Evolutionary conservation across 2,797 vertebrate species (phyloP).

Genomic region (Helostoma temminkii): DNA sequence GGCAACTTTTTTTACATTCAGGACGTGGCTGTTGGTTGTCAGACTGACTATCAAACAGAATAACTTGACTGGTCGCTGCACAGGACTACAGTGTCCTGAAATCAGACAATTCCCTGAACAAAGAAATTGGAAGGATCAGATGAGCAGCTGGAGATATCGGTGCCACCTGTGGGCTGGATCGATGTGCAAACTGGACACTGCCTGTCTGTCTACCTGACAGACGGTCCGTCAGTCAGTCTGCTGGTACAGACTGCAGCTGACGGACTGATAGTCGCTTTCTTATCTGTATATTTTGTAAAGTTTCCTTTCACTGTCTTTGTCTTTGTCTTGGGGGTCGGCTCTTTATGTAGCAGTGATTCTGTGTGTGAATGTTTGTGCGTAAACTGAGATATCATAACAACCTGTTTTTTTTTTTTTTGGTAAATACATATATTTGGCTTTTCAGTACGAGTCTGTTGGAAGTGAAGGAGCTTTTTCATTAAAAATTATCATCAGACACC

Average conservation of each 20-base stretch:
- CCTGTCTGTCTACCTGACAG: constrained; percentile 15
- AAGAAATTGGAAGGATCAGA: constrained; percentile 11
- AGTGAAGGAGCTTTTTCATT: neutral
- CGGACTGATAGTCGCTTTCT: constrained; percentile 9
- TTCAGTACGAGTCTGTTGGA: neutral
- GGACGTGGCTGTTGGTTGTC: constrained; percentile 6
- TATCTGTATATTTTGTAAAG: constrained; percentile 70
- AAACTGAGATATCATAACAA: neutral
- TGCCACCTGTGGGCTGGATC: constrained; percentile 28
- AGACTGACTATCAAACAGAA: neutral
- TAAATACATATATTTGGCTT: neutral
- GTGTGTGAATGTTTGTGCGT: constrained; percentile 25
- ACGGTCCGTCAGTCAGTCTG: constrained; percentile 60
- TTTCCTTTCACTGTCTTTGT: constrained; percentile 43
- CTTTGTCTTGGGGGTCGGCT: constrained; percentile 26
- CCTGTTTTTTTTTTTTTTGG: neutral
- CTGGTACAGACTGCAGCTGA: constrained; percentile 73
- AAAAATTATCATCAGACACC: neutral
- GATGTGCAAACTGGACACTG: constrained; percentile 27
- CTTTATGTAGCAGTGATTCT: constrained; percentile 59
- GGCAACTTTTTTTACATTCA: neutral
- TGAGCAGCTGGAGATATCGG: constrained; percentile 33
- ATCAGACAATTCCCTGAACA: constrained; percentile 4
- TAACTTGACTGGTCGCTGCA: neutral
- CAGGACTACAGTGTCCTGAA: neutral